Evolutionary conservation across 2,113 vertebrate species (phyloP), one percentile per base, ranked within the genome.

Genomic region (Lophura nycthemera): DNA sequence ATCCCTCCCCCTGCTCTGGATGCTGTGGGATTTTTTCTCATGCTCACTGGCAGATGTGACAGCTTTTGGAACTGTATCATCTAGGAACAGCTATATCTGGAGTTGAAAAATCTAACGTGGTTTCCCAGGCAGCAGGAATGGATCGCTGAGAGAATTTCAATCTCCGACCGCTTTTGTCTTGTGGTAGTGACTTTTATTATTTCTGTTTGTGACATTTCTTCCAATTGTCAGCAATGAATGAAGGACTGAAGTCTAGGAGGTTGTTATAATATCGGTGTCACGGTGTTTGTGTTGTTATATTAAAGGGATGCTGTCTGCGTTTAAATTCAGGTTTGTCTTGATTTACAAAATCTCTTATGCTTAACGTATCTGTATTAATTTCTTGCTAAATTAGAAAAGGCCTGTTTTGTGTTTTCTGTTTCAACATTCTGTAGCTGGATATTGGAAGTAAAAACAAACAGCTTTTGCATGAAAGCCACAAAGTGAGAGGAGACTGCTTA

Each of bases 111-210:
- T 22, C 94, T 79, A 88, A 88, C 81, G 89, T 94, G 96, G 94
- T 95, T 97, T 95, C 96, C 95, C 88, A 88, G 96, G 97, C 95
- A 96, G 92, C 93, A 95, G 96, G 82, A 95, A 94, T 34, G 96
- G 96, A 96, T 93, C 74, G 82, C 88, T 96, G 95, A 95, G 96
- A 95, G 94, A 90, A 96, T 94, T 82, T 82, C 93, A 82, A 87
- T 93, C 95, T 96, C 95, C 94, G 88, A 88, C 94, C 80, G 94
- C 97, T 97, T 95, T 95, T 96, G 89, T 93, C 93, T 96, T 22
- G 86, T 96, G 97, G 96, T 96, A 97, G 96, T 82, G 94, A 96
- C 96, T 97, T 96, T 90, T 96, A 89, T 97, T 96, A 90, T 96
- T 95, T 96, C 50, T 95, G 94, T 92, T 93, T 95, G 83, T 97